phyloP scores from a whole-genome alignment of 2,113 vertebrate genomes.

The Poeciliopsis retropinna region DNA sequence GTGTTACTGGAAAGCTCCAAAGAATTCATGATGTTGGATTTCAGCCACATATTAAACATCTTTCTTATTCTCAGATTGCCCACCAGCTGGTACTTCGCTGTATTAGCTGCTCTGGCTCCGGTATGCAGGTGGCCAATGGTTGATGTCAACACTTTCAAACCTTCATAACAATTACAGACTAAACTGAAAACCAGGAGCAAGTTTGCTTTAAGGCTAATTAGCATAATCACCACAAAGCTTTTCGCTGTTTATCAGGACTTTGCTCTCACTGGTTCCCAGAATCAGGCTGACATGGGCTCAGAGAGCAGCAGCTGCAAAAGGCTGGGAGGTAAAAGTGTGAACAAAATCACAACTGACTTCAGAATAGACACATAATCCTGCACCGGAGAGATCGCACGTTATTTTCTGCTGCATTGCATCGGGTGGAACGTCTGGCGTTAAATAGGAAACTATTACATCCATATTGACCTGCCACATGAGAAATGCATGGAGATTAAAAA shows the following conservation, averaged over 20 bases:
- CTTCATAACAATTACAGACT: conserved; percentile 14
- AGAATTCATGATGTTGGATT: not conserved
- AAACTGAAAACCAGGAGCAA: conserved; percentile 19
- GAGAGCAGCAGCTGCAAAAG: not conserved
- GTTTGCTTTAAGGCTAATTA: conserved; percentile 36
- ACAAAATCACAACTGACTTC: not conserved
- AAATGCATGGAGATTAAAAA: not conserved
- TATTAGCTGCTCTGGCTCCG: not conserved
- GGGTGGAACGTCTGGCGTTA: not conserved
- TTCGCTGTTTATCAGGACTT: not conserved
- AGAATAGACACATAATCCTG: not conserved
- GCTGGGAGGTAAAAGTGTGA: not conserved
- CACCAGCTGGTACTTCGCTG: not conserved
- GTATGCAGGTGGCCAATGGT: not conserved
- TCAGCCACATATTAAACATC: not conserved
- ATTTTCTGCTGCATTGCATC: not conserved
- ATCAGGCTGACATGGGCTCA: not conserved
- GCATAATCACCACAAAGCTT: not conserved
- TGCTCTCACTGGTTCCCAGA: not conserved
- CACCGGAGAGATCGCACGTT: not conserved
- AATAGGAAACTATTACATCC: too few species aligned
- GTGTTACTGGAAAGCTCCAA: not conserved
- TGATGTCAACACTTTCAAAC: conserved; percentile 12
- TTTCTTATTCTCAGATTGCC: not conserved
- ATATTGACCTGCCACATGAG: not conserved